Conservation (phyloP, 2,888 invertebrate species). For the Callimorpha dominula region DNA sequence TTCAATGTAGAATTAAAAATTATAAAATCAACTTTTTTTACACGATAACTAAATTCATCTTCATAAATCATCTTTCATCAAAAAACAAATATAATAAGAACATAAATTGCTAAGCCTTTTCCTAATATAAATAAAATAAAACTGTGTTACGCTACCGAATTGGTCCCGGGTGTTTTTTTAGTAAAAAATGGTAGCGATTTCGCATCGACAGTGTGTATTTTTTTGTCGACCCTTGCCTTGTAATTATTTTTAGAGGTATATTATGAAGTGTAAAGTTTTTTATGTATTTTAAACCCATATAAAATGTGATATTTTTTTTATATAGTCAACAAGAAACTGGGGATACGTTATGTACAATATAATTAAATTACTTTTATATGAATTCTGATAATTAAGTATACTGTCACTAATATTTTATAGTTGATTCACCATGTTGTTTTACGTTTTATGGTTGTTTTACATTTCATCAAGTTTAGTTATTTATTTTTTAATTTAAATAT, state of each 20-base stretch:
- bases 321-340: too few species aligned
- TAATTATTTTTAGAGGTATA: constrained; percentile 37
- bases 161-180: constrained; percentile 66
- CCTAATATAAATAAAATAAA: constrained; percentile 72
- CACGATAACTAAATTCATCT: constrained; percentile 38
- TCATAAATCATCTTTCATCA: constrained; percentile 71
- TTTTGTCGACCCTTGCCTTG: constrained; percentile 43
- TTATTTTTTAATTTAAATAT: too few species aligned
- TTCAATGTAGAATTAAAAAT: neutral
- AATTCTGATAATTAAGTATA: too few species aligned
- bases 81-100: constrained; percentile 67
- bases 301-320: constrained; percentile 6
- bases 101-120: constrained; percentile 70
- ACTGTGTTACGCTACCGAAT: constrained; percentile 75
- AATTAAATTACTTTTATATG: too few species aligned
- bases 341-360: too few species aligned
- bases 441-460: too few species aligned
- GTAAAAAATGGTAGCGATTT: constrained; percentile 68
- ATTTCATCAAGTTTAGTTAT: too few species aligned
- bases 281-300: constrained; percentile 24
- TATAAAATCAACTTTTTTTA: neutral
- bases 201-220: constrained; percentile 52
- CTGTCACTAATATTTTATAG: too few species aligned
- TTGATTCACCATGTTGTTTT: too few species aligned
- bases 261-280: constrained; percentile 33